Conservation (phyloP, 2,113 vertebrate genomes). For the Sinocyclocheilus anshuiensis region DNA sequence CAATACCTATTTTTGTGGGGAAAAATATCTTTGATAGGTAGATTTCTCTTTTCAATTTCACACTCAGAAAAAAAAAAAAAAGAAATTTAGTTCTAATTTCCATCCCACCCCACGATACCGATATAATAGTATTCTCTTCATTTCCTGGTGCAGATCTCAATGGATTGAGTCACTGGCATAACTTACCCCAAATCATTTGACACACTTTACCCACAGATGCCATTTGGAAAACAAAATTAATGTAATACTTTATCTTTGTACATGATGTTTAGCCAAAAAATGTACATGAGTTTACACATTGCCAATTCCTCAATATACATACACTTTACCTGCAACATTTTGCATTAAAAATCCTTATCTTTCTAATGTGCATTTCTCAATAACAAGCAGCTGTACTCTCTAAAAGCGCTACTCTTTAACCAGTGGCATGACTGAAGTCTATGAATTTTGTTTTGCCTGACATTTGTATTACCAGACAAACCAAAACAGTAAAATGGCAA, state of each 20-base stretch:
- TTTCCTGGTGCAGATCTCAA: background rate
- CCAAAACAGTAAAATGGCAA: constrained; percentile 25
- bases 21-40: background rate
- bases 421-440: background rate
- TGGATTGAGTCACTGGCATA: background rate
- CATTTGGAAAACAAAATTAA: background rate
- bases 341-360: background rate
- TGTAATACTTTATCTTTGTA: background rate
- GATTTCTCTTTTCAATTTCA: background rate
- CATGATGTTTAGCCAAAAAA: background rate
- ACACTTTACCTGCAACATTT: background rate
- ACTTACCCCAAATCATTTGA: background rate
- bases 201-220: background rate
- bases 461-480: background rate
- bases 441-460: background rate
- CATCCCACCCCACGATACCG: background rate
- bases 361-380: no score
- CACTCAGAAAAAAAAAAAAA: background rate
- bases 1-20: background rate
- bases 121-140: background rate
- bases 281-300: background rate
- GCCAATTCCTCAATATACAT: background rate
- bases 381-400: background rate
- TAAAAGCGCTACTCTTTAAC: background rate
- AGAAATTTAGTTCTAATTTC: background rate